phyloP scores from a whole-genome alignment of 2,797 vertebrate species.

The Hypotaenidia okinawae region DNA sequence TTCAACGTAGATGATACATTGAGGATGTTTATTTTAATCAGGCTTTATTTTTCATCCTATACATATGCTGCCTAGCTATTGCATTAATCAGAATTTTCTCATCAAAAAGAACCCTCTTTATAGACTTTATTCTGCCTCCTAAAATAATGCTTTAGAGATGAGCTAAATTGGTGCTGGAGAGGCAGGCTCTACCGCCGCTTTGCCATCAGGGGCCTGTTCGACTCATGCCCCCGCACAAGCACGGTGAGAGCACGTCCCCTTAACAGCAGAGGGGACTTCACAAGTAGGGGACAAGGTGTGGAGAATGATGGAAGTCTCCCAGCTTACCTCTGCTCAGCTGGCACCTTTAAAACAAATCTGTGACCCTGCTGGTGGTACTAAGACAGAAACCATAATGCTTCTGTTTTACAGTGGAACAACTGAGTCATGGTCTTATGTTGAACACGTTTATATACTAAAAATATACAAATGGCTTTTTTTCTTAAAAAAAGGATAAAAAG shows the following conservation, averaged over 20 bases:
- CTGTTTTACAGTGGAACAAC: neutral
- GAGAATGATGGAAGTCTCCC: neutral
- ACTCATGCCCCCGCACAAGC: neutral
- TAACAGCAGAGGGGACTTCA: neutral
- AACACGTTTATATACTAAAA: neutral
- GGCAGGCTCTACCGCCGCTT: neutral
- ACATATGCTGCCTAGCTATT: neutral
- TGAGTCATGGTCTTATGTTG: fast-evolving
- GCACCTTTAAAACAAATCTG: neutral
- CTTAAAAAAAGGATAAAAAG: neutral
- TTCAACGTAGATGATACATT: neutral
- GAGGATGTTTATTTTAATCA: neutral
- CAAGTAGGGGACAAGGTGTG: neutral
- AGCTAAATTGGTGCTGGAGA: neutral
- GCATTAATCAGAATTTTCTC: neutral
- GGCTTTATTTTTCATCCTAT: neutral
- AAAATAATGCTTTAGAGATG: neutral
- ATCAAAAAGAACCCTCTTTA: neutral
- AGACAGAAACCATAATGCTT: neutral
- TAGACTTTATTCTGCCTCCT: neutral
- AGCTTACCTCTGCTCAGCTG: neutral
- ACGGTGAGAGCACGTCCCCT: neutral
- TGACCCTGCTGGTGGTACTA: neutral
- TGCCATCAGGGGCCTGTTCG: neutral
- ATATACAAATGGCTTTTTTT: neutral